Base-by-base conservation (phyloP, 2,113 vertebrate genomes). In the Erythrolamprus reginae region DNA sequence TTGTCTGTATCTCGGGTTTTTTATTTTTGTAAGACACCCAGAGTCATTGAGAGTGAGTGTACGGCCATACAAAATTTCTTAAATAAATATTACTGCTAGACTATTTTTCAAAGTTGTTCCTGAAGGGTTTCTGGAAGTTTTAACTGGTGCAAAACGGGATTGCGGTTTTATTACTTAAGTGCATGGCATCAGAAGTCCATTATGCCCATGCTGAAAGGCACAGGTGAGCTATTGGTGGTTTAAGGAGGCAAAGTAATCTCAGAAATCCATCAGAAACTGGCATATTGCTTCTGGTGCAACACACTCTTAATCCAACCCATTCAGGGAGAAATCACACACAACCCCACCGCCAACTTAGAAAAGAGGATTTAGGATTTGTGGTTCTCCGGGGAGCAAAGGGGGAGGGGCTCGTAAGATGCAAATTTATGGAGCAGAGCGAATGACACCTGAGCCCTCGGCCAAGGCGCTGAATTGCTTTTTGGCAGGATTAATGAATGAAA, bases 331-430 rank as follows among this genome's bases (percentile, higher is more conserved):
- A 23, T 26, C 9, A 33, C 4, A 38, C 55, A 45, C 45, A 45
- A 45, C 23, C 23, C 15, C 52, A 5, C 52, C 17, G 53, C 23
- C 12, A 65, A 65, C 58, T 65, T 65, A 82, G n/a, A n/a, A 5
- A n/a, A 48, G 5, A 33, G 47, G 24, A 52, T 17, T 82, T 53
- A 42, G 23, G 50, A 53, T 53, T 15, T 17, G 51, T 13, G 42
- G 15, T 56, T 42, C 94, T 77, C 17, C 7, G n/a, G 38, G 24
- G 23, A 52, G 53, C 24, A 52, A 53, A 77, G 48, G 53, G 85
- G 92, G 56, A 87, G 2, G 50, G 91, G 92, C 91, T 94, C 92
- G 92, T 93, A 93, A 93, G 94, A 94, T 89, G 87, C 88, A 87
- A 92, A 92, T 93, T 94, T 92, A 94, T 50, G 0, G 0, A 93